Conservation (phyloP, 2,797 vertebrate genomes). For the Lates japonicus region DNA sequence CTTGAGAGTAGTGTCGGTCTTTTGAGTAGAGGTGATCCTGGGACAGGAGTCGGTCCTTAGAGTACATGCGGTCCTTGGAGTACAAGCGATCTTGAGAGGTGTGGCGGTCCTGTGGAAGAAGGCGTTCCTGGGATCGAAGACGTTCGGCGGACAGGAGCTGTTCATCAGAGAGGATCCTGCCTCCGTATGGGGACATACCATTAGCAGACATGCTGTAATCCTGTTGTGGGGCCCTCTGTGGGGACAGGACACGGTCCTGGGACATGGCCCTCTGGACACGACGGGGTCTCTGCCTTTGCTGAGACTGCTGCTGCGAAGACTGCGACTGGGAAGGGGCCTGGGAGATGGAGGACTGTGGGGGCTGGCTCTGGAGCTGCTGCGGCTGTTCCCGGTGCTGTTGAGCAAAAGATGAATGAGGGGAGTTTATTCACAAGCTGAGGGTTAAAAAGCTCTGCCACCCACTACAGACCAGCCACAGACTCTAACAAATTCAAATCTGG, state of each 20-base stretch:
- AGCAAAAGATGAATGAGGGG: constrained; percentile 60
- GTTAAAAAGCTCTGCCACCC: constrained; percentile 34
- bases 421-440: constrained; percentile 52
- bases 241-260: constrained; percentile 96
- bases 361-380: constrained; percentile 78
- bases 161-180: constrained; percentile 95
- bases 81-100: constrained; percentile 92
- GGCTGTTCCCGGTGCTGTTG: constrained; percentile 78
- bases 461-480: constrained; percentile 17
- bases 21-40: constrained; percentile 89
- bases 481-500: constrained; percentile 33
- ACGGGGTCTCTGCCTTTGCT: constrained; percentile 91
- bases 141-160: constrained; percentile 96
- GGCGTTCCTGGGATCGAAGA: constrained; percentile 96
- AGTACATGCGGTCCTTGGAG: constrained; percentile 93
- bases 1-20: constrained; percentile 87
- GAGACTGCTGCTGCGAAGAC: constrained; percentile 86
- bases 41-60: constrained; percentile 92
- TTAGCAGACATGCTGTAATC: constrained; percentile 90
- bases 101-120: constrained; percentile 95
- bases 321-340: constrained; percentile 76
- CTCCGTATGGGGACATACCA: constrained; percentile 89
- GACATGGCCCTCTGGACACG: constrained; percentile 98
- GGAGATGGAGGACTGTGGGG: constrained; percentile 71
- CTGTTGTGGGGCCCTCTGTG: constrained; percentile 85